phyloP scores from a whole-genome alignment of 2,113 vertebrate species.

The Carassius carassius region DNA sequence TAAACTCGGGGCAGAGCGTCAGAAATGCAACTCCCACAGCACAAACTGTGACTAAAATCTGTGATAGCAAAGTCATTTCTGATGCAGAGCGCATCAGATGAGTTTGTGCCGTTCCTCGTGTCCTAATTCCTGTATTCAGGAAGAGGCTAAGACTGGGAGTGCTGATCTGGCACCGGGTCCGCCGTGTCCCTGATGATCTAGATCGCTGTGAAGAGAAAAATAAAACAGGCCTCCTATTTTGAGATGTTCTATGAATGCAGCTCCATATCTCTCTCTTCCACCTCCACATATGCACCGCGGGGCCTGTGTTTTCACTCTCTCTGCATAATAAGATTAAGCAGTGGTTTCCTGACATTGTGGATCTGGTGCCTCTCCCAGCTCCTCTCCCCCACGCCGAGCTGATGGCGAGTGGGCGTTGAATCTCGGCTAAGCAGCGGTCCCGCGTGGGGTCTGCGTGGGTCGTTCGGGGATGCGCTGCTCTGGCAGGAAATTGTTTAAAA shows the following conservation, averaged over 20 bases:
- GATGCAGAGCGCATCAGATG: constrained; percentile 16
- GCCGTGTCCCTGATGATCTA: constrained; percentile 11
- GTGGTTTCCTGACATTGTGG: constrained; percentile 55
- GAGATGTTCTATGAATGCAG: constrained; percentile 18
- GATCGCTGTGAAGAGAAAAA: constrained; percentile 39
- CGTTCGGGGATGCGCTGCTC: constrained; percentile 1
- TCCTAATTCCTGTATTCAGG: constrained; percentile 27
- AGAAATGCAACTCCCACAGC: neutral
- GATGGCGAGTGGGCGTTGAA: constrained; percentile 39
- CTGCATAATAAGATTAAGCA: constrained; percentile 56
- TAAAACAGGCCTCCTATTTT: constrained; percentile 40
- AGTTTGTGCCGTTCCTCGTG: constrained; percentile 13
- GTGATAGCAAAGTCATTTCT: neutral
- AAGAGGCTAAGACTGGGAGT: constrained; percentile 9
- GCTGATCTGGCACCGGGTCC: constrained; percentile 30
- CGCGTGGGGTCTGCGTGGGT: constrained; percentile 41
- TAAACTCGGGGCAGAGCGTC: neutral
- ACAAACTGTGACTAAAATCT: constrained; percentile 14
- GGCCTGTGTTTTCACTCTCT: constrained; percentile 39
- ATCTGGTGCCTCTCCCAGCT: constrained; percentile 3
- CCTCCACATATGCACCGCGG: constrained; percentile 41
- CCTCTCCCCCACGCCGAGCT: neutral
- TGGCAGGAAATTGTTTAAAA: constrained; percentile 47
- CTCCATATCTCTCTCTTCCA: constrained; percentile 42
- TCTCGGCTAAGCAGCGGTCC: constrained; percentile 15